These are phyloP conservation scores for Atherinomorus stipes DNA, from an alignment of 2,113 vertebrate genomes.

Conservation along the genomic window DNA sequence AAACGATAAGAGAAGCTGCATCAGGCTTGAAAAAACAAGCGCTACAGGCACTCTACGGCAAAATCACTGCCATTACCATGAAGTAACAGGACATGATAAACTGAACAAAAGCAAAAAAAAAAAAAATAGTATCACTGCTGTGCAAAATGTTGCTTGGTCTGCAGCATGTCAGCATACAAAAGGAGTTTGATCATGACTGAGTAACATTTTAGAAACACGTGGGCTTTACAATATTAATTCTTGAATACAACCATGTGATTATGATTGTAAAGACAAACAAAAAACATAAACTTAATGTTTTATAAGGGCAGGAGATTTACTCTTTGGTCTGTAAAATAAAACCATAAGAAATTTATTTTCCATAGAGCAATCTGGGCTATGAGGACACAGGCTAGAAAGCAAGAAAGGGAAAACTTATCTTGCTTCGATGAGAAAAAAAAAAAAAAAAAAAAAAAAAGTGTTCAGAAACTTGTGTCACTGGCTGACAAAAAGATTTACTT, in stretches of 20 bases:
- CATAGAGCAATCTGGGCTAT: background rate
- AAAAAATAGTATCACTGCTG: constrained; percentile 29
- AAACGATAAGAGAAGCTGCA: constrained; percentile 43
- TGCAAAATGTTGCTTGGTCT: constrained; percentile 63
- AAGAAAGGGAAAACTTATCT: background rate
- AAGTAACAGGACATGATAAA: constrained; percentile 3
- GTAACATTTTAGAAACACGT: background rate
- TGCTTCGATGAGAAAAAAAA: background rate
- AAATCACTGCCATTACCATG: constrained; percentile 18
- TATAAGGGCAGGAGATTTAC: background rate
- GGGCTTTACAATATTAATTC: background rate
- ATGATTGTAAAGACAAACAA: background rate
- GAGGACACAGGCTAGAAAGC: background rate
- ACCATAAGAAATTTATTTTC: background rate
- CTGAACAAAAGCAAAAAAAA: background rate
- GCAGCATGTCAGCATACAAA: constrained; percentile 22
- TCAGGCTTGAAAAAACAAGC: constrained; percentile 69
- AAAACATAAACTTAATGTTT: background rate
- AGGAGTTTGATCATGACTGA: constrained; percentile 1
- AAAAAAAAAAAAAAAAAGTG: background rate
- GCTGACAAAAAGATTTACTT: background rate
- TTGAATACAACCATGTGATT: background rate
- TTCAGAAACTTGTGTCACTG: background rate
- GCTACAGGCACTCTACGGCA: constrained; percentile 82
- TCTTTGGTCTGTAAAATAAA: constrained; percentile 35